Base-by-base conservation (phyloP, 2,888 invertebrate species). In the Xanthia togata region DNA sequence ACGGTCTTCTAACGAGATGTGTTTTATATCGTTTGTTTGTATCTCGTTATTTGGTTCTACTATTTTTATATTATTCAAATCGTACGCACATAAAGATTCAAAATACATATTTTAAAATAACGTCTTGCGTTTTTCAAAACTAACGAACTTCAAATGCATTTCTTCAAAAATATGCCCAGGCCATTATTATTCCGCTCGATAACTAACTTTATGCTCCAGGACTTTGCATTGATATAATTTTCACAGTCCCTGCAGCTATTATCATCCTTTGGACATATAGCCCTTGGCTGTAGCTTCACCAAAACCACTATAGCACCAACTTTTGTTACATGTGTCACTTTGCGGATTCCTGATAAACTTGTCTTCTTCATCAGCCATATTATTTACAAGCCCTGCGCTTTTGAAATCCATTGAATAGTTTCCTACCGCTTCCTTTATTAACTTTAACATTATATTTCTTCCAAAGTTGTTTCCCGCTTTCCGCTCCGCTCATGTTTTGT, bases 401-500 rank as follows among this genome's bases (percentile, higher is more conserved):
- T 41, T 8, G 0, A 26, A 60, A 50, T 31, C 2, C 1, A 1
- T 50, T 31, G 0, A 20, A 38, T 38, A 0, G 41, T 41, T 50
- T 12, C 14, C 14, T 23, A n/a, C 1, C 17, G 1, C 26, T 35
- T 79, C n/a, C 41, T 47, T 12, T 59, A 76, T 5, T 14, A n/a
- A 78, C 17, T 31, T 35, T 3, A 31, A 68, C 3, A 4, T 26
- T 14, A 1, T 9, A 50, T 59, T 70, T 17, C 23, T 68, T 64
- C 1, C 14, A 2, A 41, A 62, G 31, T 12, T 35, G n/a, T 0
- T 41, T 8, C 3, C 77, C 89, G 88, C 84, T 88, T n/a, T 2
- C 87, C 92, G 92, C 93, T 90, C 86, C 90, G 91, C 92, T 89
- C 76, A 41, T 84, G 87, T 76, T 11, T 81, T 78, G 70, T 72